Base-by-base conservation (phyloP, 1,140 invertebrate species). In the Trichonephila inaurata region DNA sequence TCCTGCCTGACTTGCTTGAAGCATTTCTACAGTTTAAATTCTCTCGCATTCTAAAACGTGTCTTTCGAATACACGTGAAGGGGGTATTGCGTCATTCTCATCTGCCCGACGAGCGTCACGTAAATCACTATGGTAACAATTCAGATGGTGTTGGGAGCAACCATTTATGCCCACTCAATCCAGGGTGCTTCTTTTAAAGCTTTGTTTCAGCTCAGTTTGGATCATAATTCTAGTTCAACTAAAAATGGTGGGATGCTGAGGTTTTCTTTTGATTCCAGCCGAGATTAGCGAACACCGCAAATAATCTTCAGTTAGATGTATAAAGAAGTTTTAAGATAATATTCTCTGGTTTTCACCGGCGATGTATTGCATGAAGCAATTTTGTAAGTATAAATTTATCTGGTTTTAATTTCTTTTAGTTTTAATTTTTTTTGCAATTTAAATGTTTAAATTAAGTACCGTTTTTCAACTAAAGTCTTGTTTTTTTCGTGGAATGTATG, bases 61-160 rank as follows among this genome's bases (percentile, higher is more conserved):
- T 69, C 14, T 51, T 4, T 19, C 8, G 18, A 5, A 10, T 19
- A 8, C 82, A 83, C 82, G 82, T 83, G 82, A 58, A 83, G n/a
- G 3, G 3, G 19, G 21, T 51, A 51, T 51, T 58, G n/a, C 7
- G 7, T 83, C 82, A 58, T n/a, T 19, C 8, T 60, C 44, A 58
- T 28, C 19, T 6, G 28, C 1, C 0, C 24, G 40, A 4, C n/a
- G 21, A 51, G 82, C 82, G 82, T 83, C 82, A 60, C 51, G 44
- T 82, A 51, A 51, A 44, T 83, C 82, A 77, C 82, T 60, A 83
- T 83, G 82, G 82, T 28, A 60, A 83, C 82, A 51, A 60, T 21
- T 21, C 28, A n/a, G 6, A 14, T 5, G 7, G 51, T 33, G 14
- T 28, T 18, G 33, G 16, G 8, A 77, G 1, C 16, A 18, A 18